Evolutionary conservation across 2,797 vertebrate genomes (phyloP).

Genomic region (Eulemur albifrons): DNA sequence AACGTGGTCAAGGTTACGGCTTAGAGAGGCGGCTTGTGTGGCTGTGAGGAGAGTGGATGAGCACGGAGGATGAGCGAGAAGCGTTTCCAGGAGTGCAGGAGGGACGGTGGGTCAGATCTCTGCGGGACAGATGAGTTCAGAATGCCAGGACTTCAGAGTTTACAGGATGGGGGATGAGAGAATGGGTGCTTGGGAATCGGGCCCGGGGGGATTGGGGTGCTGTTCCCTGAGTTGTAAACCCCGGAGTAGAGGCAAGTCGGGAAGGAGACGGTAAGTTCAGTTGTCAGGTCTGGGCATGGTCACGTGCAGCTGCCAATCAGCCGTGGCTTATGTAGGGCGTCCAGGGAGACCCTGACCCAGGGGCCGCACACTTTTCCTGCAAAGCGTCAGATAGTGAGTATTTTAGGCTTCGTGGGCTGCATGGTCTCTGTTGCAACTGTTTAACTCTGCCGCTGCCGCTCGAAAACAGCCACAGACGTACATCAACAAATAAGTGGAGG

Average conservation of each 20-base stretch:
- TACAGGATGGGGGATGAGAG: neutral
- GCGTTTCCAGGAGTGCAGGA: neutral
- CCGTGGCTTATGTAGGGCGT: neutral
- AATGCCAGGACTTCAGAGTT: no score
- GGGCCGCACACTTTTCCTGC: neutral
- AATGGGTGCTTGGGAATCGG: rapidly evolving
- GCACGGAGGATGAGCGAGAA: neutral
- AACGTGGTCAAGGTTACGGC: neutral
- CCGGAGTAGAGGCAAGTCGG: no score
- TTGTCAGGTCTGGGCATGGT: neutral
- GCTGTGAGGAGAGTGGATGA: neutral
- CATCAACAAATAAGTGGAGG: neutral
- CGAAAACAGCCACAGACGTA: neutral
- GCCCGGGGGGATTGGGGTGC: neutral
- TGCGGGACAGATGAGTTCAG: no score
- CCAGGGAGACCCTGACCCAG: neutral
- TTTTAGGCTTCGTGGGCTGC: neutral
- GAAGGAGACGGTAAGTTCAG: neutral
- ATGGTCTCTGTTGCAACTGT: neutral
- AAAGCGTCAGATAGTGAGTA: neutral
- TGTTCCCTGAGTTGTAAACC: no score
- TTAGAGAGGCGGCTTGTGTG: no score
- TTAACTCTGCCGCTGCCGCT: neutral
- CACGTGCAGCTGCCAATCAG: rapidly evolving
- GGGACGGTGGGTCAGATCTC: neutral